Base-by-base conservation (phyloP, 2,888 invertebrate species). In the Mesorhabditis sp. region DNA sequence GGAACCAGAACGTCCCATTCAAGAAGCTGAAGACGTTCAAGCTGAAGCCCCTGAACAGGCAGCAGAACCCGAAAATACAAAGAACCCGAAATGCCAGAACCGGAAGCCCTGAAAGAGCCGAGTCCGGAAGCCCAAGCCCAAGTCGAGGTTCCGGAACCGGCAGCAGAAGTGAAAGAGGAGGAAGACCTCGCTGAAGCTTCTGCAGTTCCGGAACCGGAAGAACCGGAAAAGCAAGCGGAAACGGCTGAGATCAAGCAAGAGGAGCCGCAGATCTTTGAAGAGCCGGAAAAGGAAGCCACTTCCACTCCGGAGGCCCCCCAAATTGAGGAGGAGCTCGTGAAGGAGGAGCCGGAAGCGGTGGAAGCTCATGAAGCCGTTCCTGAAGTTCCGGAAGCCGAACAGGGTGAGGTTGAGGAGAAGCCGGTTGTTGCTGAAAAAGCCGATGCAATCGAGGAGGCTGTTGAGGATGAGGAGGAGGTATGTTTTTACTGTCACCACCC, bases 21-120 rank as follows among this genome's bases (percentile, higher is more conserved):
- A 64, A 63, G 45, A 44, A 44, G 44, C 67, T 28, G 43, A 69
- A 28, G 66, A 72, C 42, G 67, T 72, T 67, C 72, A 70, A 15
- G 68, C 15, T 10, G 67, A 67, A 70, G 61, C 43, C 65, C 3
- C 72, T 61, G 63, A 69, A 73, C 10, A 65, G 50, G 65, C 65
- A 71, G n/a, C 61, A 64, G 45, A 45, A 65, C 13, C 43, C 43
- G 13, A 15, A 65, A 4, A 65, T 66, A 15, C 65, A 43, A 43
- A 7, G 68, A 67, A 42, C 43, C 62, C 7, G 64, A 61, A 61
- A 67, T 65, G 4, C 4, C 15, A 3, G 61, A 13, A 28, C 28
- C 28, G 2, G 28, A 28, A 28, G 2, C 28, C 1, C 28, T 28
- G 28, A 28, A 28, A 28, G 28, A 28, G 2, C 28, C 28, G 28